phyloP scores from a whole-genome alignment of 2,113 vertebrate genomes.

The Neolamprologus kungweensis region DNA sequence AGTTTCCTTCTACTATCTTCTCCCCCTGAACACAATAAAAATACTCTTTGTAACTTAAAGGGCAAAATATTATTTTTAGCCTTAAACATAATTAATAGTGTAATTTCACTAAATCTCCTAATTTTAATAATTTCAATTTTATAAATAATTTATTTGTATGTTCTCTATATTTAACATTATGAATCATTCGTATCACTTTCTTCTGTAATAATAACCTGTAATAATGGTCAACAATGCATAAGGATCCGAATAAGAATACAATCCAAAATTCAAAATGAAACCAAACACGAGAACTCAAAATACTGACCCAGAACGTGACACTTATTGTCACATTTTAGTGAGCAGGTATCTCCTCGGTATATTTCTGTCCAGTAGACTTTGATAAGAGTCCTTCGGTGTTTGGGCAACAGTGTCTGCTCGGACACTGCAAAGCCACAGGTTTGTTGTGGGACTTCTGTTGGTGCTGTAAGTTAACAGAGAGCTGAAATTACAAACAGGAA shows the following conservation, averaged over 20 bases:
- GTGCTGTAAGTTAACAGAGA: neutral
- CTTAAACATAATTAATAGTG: no score
- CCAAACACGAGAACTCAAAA: neutral
- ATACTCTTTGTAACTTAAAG: no score
- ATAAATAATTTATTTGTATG: no score
- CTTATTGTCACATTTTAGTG: neutral
- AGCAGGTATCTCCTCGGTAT: neutral
- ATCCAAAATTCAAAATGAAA: neutral
- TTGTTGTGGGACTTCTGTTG: neutral
- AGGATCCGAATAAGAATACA: neutral
- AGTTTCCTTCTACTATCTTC: accelerated
- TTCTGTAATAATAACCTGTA: neutral
- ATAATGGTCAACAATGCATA: neutral
- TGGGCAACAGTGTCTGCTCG: neutral
- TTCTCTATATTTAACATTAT: no score
- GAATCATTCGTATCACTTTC: no score
- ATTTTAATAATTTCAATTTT: no score
- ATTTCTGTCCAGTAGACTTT: neutral
- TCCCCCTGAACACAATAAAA: no score
- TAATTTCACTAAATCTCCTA: no score
- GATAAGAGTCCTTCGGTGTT: neutral
- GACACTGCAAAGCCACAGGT: no score
- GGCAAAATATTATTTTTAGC: no score
- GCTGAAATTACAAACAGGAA: neutral
- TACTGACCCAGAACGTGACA: neutral